Percentiles rank a stretch among this genome's conserved stretches.
These are phyloP conservation scores for Lepidurus arcticus DNA, from an alignment of 1,140 invertebrate species.

Conservation along the genomic window DNA sequence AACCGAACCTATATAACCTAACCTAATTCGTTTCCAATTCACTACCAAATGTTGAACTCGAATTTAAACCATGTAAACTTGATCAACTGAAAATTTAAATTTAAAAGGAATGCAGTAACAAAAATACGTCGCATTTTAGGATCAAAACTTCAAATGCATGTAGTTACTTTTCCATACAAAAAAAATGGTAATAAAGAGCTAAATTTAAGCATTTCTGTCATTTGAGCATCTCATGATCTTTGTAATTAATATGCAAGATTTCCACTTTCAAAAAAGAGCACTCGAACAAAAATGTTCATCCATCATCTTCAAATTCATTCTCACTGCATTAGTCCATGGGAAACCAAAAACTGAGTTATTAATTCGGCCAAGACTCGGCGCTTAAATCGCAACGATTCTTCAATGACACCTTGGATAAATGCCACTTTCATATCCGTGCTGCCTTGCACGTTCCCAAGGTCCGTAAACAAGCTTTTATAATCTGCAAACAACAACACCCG, in stretches of 20 bases:
- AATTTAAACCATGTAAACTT: no score
- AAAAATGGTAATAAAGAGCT: not conserved
- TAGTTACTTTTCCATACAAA: not conserved
- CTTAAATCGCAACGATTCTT: constrained; percentile 74
- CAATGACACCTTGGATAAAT: constrained; percentile 66
- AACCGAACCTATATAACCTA: no score
- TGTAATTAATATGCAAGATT: not conserved
- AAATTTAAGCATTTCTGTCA: not conserved
- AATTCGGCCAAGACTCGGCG: constrained; percentile 61
- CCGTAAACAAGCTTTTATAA: constrained; percentile 62
- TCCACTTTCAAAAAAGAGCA: no score
- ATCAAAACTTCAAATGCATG: not conserved
- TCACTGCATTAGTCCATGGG: not conserved
- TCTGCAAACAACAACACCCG: constrained; percentile 54
- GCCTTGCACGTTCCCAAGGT: constrained; percentile 65
- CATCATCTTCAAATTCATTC: not conserved
- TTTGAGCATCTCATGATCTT: not conserved
- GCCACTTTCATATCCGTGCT: constrained; percentile 59
- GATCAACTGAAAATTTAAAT: not conserved
- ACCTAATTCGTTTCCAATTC: no score
- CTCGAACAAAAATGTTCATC: no score
- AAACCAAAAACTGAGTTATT: constrained; percentile 27
- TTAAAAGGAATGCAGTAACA: not conserved
- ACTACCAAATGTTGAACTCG: no score
- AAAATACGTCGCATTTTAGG: not conserved